These are phyloP conservation scores for Cynodonichthys magdalenae DNA, from an alignment of 2,797 vertebrate genomes.

Conservation along the genomic window DNA sequence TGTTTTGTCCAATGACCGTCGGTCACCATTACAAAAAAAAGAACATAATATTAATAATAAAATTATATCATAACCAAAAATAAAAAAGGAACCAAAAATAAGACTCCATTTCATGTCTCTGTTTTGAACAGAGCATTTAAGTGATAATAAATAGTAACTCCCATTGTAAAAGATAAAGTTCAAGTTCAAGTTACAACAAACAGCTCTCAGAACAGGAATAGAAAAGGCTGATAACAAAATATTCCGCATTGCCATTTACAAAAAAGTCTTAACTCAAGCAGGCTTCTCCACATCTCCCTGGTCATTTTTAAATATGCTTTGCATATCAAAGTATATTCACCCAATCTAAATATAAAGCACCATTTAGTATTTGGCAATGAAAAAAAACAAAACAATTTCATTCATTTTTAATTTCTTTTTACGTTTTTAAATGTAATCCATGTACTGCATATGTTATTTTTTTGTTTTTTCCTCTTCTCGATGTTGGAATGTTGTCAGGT, in stretches of 20 bases:
- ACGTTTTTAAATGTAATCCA: slow-evolving; percentile 79
- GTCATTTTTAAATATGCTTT: slow-evolving; percentile 96
- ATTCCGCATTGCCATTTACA: slow-evolving; percentile 99
- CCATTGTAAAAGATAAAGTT: slow-evolving; percentile 99
- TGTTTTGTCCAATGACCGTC: slow-evolving; percentile 95
- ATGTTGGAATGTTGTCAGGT: slow-evolving; percentile 98
- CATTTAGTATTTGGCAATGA: slow-evolving; percentile 99
- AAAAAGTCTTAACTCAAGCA: slow-evolving; percentile 99
- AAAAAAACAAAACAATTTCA: slow-evolving; percentile 90
- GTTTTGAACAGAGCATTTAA: slow-evolving; percentile 98
- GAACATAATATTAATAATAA: slow-evolving; percentile 26
- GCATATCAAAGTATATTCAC: slow-evolving; percentile 96
- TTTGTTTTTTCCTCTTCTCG: slow-evolving; percentile 63
- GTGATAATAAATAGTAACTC: slow-evolving; percentile 99
- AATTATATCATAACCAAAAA: slow-evolving; percentile 78
- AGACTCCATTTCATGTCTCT: slow-evolving; percentile 92
- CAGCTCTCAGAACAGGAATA: slow-evolving; percentile 99
- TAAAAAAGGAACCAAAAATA: slow-evolving; percentile 84
- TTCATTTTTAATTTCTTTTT: slow-evolving; percentile 74
- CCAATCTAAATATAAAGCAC: slow-evolving; percentile 99
- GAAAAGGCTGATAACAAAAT: slow-evolving; percentile 99
- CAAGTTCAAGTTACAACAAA: slow-evolving; percentile 99
- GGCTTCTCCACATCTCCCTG: slow-evolving; percentile 88
- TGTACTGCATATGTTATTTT: slow-evolving; percentile 95
- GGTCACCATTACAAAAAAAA: slow-evolving; percentile 88